Evolutionary conservation across 2,888 invertebrate species (phyloP).

Genomic region (Muschampia staudingeri): DNA sequence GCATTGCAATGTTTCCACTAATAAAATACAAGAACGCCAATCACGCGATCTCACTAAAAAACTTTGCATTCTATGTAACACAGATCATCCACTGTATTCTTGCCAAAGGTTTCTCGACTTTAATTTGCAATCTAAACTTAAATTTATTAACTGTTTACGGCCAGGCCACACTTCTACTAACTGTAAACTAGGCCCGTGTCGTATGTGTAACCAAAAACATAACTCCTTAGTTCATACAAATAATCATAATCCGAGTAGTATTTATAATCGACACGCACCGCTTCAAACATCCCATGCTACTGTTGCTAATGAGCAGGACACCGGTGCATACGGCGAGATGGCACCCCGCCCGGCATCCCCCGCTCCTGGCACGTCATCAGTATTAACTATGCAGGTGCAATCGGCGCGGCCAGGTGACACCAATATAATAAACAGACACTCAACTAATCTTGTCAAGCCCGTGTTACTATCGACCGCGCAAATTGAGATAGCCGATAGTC

Average conservation of each 20-base stretch:
- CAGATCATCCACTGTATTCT: slow-evolving; percentile 29
- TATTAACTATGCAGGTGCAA: neutral
- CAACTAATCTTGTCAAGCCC: neutral
- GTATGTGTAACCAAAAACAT: slow-evolving; percentile 45
- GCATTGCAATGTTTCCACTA: slow-evolving; percentile 13
- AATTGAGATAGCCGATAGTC: neutral
- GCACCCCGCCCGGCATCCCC: slow-evolving; percentile 42
- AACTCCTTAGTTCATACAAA: slow-evolving; percentile 43
- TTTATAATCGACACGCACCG: too few relatives aligned
- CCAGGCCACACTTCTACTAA: slow-evolving; percentile 16
- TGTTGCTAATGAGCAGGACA: too few relatives aligned
- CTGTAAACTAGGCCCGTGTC: slow-evolving; percentile 47
- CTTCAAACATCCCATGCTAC: too few relatives aligned
- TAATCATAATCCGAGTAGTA: too few relatives aligned
- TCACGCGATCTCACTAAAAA: neutral
- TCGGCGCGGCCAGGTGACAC: neutral
- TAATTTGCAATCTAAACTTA: neutral
- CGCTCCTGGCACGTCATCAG: neutral
- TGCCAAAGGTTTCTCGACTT: slow-evolving; percentile 28
- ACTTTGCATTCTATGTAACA: slow-evolving; percentile 26
- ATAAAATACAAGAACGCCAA: too few relatives aligned
- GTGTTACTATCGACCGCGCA: neutral
- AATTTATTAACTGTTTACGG: slow-evolving; percentile 41
- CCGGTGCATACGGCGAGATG: too few relatives aligned
- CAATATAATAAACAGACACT: too few relatives aligned